Evolutionary conservation across 2,797 vertebrate species (phyloP).

Genomic region (Manis javanica): DNA sequence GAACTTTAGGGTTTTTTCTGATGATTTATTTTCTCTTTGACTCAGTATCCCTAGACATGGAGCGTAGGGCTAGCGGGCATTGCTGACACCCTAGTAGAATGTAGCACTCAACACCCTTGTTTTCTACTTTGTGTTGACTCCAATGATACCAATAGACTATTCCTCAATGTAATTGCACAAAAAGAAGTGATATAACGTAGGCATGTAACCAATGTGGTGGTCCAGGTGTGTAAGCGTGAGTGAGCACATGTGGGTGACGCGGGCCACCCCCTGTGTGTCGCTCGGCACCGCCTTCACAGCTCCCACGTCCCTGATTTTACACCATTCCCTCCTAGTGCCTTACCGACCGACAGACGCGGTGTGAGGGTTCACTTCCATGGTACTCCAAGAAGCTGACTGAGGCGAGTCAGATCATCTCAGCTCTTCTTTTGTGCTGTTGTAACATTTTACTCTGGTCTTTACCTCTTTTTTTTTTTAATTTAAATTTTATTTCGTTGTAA

Average conservation of each 20-base stretch:
- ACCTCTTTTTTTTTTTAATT: conserved; percentile 35
- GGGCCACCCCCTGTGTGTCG: conserved; percentile 91
- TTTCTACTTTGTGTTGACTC: conserved; percentile 89
- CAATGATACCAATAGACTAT: conserved; percentile 94
- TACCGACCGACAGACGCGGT: conserved; percentile 94
- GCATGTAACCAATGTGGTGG: conserved; percentile 95
- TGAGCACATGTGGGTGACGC: conserved; percentile 56
- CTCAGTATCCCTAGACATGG: conserved; percentile 69
- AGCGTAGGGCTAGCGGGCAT: conserved; percentile 87
- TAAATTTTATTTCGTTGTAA: neutral
- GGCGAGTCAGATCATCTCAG: conserved; percentile 86
- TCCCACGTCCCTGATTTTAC: conserved; percentile 92
- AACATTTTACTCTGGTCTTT: conserved; percentile 68
- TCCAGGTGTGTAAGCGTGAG: conserved; percentile 86
- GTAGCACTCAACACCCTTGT: conserved; percentile 92
- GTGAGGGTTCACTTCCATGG: conserved; percentile 92
- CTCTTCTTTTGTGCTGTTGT: conserved; percentile 68
- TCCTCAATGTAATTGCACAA: conserved; percentile 97
- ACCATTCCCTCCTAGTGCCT: conserved; percentile 99
- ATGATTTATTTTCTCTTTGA: conserved; percentile 84
- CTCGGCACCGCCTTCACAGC: conserved; percentile 86
- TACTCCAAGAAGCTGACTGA: conserved; percentile 89
- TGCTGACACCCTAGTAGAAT: conserved; percentile 91
- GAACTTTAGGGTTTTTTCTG: conserved; percentile 86
- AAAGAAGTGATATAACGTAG: conserved; percentile 92